phyloP scores from a whole-genome alignment of 1,140 invertebrate species.

The Carposina sasakii region DNA sequence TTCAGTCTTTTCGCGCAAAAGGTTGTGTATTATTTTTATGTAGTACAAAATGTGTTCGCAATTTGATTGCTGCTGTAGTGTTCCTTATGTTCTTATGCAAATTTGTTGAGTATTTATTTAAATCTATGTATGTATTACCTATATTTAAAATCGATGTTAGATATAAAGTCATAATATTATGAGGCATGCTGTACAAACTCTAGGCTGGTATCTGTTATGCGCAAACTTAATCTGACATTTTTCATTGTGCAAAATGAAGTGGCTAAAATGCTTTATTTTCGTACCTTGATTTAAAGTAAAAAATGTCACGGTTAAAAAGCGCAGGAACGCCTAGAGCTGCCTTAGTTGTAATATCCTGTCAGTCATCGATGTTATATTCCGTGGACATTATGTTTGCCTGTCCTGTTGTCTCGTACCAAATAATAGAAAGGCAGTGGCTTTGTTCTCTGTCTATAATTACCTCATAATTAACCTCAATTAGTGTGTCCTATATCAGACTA shows the following conservation, averaged over 20 bases:
- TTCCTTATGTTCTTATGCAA: slow-evolving; percentile 63
- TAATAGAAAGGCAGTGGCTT: slow-evolving; percentile 36
- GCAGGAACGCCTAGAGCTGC: too few relatives aligned
- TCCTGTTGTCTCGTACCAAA: slow-evolving; percentile 53
- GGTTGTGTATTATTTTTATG: slow-evolving; percentile 73
- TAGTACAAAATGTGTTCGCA: slow-evolving; percentile 72
- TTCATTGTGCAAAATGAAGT: too few relatives aligned
- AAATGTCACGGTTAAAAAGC: too few relatives aligned
- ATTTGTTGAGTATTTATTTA: slow-evolving; percentile 62
- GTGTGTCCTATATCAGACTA: slow-evolving; percentile 41
- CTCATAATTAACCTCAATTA: slow-evolving; percentile 63
- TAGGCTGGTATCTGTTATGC: slow-evolving; percentile 32
- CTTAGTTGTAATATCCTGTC: slow-evolving; percentile 43
- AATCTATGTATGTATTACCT: slow-evolving; percentile 57
- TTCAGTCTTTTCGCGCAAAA: slow-evolving; percentile 71
- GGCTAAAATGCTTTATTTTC: too few relatives aligned
- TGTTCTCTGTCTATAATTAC: slow-evolving; percentile 50
- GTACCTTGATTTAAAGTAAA: too few relatives aligned
- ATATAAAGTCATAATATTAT: slow-evolving; percentile 24
- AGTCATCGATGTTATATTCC: slow-evolving; percentile 28
- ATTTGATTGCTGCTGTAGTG: slow-evolving; percentile 71
- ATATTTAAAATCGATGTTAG: slow-evolving; percentile 45
- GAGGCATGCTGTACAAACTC: slow-evolving; percentile 34
- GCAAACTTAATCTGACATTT: too few relatives aligned
- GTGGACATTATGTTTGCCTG: slow-evolving; percentile 19